Percentiles rank a stretch among this genome's conserved stretches.
phyloP scores from a whole-genome alignment of 2,797 vertebrate genomes.

The Ptychadena robeensis region DNA sequence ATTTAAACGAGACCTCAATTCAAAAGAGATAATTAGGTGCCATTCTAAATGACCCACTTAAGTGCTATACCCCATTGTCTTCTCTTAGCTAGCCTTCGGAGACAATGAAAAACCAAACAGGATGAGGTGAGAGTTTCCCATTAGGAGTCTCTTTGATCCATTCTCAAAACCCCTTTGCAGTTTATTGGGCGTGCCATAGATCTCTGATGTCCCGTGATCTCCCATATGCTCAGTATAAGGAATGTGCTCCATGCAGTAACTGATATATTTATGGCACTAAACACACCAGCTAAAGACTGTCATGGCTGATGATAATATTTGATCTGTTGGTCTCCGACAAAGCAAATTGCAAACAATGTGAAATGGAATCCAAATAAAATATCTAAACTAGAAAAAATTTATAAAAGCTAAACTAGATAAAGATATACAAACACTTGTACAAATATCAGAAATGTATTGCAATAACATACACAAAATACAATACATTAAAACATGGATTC shows the following conservation, averaged over 20 bases:
- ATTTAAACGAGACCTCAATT: slow-evolving; percentile 58
- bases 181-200: slow-evolving; percentile 36
- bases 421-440: no score
- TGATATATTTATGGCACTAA: slow-evolving; percentile 2
- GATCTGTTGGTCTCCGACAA: not conserved
- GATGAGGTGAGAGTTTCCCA: slow-evolving; percentile 62
- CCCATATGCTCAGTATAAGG: slow-evolving; percentile 10
- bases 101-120: slow-evolving; percentile 62
- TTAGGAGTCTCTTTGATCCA: slow-evolving; percentile 60
- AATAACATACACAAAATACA: no score
- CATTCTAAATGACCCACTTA: slow-evolving; percentile 60
- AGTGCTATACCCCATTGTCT: slow-evolving; percentile 52
- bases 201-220: slow-evolving; percentile 18
- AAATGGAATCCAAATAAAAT: not conserved
- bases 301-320: not conserved
- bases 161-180: slow-evolving; percentile 19
- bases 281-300: slow-evolving; percentile 4
- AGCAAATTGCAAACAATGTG: not conserved
- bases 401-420: no score
- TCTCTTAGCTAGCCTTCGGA: slow-evolving; percentile 43
- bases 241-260: not conserved
- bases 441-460: no score
- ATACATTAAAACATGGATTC: no score
- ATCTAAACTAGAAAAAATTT: no score
- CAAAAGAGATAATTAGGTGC: slow-evolving; percentile 64